These are phyloP conservation scores for Labrus mixtus DNA, from an alignment of 2,113 vertebrate species.

Conservation along the genomic window DNA sequence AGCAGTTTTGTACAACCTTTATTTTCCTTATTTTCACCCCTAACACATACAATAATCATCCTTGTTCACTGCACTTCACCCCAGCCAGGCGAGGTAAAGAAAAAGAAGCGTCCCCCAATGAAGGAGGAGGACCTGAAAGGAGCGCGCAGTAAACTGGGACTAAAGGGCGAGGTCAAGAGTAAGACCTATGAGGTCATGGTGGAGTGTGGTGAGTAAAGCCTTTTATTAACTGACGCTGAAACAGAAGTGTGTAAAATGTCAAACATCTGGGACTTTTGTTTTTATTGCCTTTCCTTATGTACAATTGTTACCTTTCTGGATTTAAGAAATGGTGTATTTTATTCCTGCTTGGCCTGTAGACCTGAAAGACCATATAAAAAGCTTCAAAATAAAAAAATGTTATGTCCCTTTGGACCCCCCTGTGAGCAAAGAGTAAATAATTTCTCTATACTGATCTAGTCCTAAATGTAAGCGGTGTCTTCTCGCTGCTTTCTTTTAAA, in stretches of 20 bases:
- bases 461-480: too few species aligned
- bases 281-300: background rate
- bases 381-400: too few species aligned
- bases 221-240: conserved; percentile 8
- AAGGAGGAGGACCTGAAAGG: conserved; percentile 97
- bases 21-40: background rate
- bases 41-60: too few species aligned
- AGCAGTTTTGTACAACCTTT: too few species aligned
- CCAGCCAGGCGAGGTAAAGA: conserved; percentile 86
- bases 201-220: conserved; percentile 89
- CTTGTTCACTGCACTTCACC: background rate
- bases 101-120: conserved; percentile 94
- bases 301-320: background rate
- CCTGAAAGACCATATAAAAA: background rate
- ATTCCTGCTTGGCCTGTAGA: background rate
- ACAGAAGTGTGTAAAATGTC: background rate
- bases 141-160: conserved; percentile 90
- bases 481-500: too few species aligned
- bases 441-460: too few species aligned
- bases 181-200: conserved; percentile 98
- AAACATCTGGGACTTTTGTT: background rate
- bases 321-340: background rate
- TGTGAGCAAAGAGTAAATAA: too few species aligned
- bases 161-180: conserved; percentile 93
- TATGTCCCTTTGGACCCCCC: too few species aligned